phyloP scores from a whole-genome alignment of 2,888 invertebrate genomes.

The Cheilosia scutellata region DNA sequence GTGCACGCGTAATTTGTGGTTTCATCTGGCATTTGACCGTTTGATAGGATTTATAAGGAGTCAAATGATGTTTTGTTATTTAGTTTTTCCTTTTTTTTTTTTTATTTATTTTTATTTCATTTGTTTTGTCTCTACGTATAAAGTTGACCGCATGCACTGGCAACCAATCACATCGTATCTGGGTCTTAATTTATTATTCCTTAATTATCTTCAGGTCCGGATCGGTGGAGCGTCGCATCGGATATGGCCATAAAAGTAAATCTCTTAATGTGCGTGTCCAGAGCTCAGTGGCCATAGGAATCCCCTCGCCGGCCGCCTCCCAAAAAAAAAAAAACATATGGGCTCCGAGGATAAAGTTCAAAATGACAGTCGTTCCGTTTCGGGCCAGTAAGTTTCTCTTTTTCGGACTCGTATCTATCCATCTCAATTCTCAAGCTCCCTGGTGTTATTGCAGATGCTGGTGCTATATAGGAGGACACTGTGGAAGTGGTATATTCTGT shows the following conservation, averaged over 20 bases:
- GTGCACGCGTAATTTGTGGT: constrained; percentile 35
- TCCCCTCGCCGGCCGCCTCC: neutral
- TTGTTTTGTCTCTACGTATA: no score
- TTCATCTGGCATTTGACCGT: constrained; percentile 22
- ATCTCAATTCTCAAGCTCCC: constrained; percentile 49
- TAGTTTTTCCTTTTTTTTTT: neutral
- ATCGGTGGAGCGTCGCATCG: constrained; percentile 55
- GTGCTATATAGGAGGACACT: neutral
- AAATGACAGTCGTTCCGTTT: constrained; percentile 66
- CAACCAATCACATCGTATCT: constrained; percentile 60
- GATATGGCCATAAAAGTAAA: constrained; percentile 69
- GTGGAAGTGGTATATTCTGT: neutral
- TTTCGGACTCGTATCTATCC: constrained; percentile 62
- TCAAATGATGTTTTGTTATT: neutral
- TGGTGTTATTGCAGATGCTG: neutral
- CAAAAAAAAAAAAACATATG: constrained; percentile 54
- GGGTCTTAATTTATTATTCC: constrained; percentile 56
- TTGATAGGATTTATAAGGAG: constrained; percentile 4
- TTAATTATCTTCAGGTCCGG: constrained; percentile 60
- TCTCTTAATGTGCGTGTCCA: constrained; percentile 66
- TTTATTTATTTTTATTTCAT: neutral
- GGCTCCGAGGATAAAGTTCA: constrained; percentile 65
- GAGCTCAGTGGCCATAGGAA: constrained; percentile 17
- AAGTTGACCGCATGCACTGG: constrained; percentile 4
- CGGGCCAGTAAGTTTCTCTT: constrained; percentile 53